Evolutionary conservation across 2,113 vertebrate genomes (phyloP).

Genomic region (Drymodes brunneopygia): DNA sequence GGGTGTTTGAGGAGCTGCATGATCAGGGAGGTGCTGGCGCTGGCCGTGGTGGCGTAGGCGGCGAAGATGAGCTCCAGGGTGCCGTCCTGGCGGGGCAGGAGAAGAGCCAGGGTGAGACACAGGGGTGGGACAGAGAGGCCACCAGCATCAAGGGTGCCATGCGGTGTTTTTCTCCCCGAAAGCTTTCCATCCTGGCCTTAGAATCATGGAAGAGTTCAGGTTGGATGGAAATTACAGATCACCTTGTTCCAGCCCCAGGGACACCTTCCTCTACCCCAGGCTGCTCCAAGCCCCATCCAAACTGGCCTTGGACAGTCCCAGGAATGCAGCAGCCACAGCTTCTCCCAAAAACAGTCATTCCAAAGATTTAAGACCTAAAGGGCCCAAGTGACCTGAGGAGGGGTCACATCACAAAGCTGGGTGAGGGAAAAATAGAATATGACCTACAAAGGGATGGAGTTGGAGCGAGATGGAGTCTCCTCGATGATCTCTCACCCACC

Average conservation of each 20-base stretch:
- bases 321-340: not conserved
- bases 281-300: rapidly evolving
- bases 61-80: conserved; percentile 98
- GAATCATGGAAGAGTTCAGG: not conserved
- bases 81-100: conserved; percentile 77
- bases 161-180: too few species aligned
- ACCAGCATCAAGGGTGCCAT: rapidly evolving
- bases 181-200: not conserved
- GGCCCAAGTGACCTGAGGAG: not conserved
- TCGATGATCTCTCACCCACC: not conserved
- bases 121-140: rapidly evolving
- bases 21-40: conserved; percentile 93
- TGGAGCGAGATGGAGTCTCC: not conserved
- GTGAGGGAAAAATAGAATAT: not conserved
- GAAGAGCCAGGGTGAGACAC: not conserved
- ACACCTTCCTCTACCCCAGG: rapidly evolving
- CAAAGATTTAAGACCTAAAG: not conserved
- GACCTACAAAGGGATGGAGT: too few species aligned
- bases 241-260: not conserved
- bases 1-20: conserved; percentile 96
- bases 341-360: not conserved
- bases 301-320: not conserved
- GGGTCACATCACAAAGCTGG: too few species aligned
- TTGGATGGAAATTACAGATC: rapidly evolving
- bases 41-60: conserved; percentile 93